Evolutionary conservation across 1,140 invertebrate genomes (phyloP), one percentile per base, ranked within the genome.

Genomic region (Dreissena rostriformis): DNA sequence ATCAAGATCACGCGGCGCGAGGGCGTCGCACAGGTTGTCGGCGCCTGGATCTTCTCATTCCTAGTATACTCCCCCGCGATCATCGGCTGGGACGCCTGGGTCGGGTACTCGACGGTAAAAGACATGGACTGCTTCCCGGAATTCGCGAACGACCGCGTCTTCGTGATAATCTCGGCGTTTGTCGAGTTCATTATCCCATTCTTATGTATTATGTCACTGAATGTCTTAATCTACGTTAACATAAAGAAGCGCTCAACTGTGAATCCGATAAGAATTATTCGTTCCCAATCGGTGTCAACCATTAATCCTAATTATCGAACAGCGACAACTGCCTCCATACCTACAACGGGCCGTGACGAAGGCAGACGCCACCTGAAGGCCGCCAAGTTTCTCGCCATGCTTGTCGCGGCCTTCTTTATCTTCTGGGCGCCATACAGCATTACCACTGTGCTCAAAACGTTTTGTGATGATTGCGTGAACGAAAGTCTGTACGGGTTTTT

Each of bases 351-450:
- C 17, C 24, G 19, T 26, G 26, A 12, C 24, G 22, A 6, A 19
- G 29, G 8, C n/a, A 65, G 74, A 19, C 77, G 53, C 14, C 79
- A 87, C 26, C 14, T 65, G 26, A 90, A 89, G 75, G 89, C 89
- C 0, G 87, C 83, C 0, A 86, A 75, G 28, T 75, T 72, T 72
- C 73, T 90, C 22, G 77, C 85, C 17, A 52, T 86, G 19, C 68
- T 90, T 24, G 86, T 90, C 14, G 49, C 86, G 4, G 83, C 80
- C 14, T 87, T 90, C 55, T 22, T 72, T 0, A 14, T 87, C 28
- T 87, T 83, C n/a, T 90, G 89, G 89, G 78, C 82, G 0, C 88
- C 89, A 2, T 90, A 90, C 61, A 90, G 86, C 1, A 80, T 87
- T 11, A 14, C 63, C 5, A 88, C 88, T 15, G 77, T 90, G 14